Base-by-base conservation (phyloP, 2,797 vertebrate species). In the Eulemur albifrons region DNA sequence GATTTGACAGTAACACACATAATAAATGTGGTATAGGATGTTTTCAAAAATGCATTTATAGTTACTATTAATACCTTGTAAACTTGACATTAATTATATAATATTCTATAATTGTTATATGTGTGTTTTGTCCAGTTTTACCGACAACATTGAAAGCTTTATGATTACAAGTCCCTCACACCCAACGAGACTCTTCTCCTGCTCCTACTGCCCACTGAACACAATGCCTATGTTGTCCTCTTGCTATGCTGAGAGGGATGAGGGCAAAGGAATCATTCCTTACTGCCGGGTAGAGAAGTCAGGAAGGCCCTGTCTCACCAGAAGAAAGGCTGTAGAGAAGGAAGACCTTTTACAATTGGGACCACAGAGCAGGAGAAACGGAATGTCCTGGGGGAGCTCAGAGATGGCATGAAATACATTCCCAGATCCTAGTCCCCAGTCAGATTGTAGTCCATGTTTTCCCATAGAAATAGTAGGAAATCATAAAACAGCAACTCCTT, bases 1-100 rank as follows among this genome's bases (percentile, higher is more conserved):
- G 15, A 45, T 20, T 69, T 59, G 40, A 59, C 70, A 92, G 13
- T 83, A 45, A 32, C 25, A 3, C n/a, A 63, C 30, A 76, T 23
- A 11, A 72, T 67, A 77, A 70, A 69, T 27, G 50, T 43, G 52
- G 13, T 32, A 15, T n/a, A 27, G 15, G 38, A 69, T 65, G 18
- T 67, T 86, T 86, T 79, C 38, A 9, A 69, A 92, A 79, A 61
- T 72, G 20, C n/a, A 50, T 79, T 93, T 93, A 61, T 70, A 93
- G 52, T 87, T 73, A 69, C 63, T 48, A 59, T 9, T 57, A 23
- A 57, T 59, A 59, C 57, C 5, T 79, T 70, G 17, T 48, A 79
- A 45, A n/a, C 27, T 50, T 48, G 11, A 59, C 23, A 50, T 45
- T 80, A 69, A 50, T 57, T 57, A 59, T 61, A 4, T 63, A 76